phyloP scores from a whole-genome alignment of 1,140 invertebrate genomes.

The Antheraea pernyi region DNA sequence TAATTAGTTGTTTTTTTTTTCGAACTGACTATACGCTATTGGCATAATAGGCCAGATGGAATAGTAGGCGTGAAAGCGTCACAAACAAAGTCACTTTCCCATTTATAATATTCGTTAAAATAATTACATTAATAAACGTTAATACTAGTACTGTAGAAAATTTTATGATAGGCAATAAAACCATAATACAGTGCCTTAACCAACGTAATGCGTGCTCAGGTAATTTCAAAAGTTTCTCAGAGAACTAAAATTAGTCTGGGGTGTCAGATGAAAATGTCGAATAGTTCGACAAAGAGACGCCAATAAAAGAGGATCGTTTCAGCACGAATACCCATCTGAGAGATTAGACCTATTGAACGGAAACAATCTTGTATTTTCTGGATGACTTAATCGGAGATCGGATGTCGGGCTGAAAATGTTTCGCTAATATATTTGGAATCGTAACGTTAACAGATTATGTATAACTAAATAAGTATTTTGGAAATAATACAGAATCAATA shows the following conservation, averaged over 20 bases:
- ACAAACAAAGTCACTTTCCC: too few relatives aligned
- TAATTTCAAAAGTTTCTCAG: conserved; percentile 18
- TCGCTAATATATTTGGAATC: conserved; percentile 14
- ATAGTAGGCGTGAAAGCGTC: too few relatives aligned
- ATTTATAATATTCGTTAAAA: too few relatives aligned
- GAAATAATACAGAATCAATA: too few relatives aligned
- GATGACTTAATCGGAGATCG: conserved; percentile 56
- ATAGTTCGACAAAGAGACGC: conserved; percentile 61
- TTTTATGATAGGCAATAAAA: not conserved
- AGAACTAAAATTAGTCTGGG: conserved; percentile 28
- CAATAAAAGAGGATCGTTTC: conserved; percentile 72
- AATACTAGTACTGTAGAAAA: too few relatives aligned
- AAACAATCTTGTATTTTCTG: conserved; percentile 75
- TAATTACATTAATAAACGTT: too few relatives aligned
- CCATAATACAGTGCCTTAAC: not conserved
- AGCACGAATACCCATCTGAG: conserved; percentile 71
- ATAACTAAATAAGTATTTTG: not conserved
- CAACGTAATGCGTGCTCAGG: not conserved
- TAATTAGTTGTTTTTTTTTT: too few relatives aligned
- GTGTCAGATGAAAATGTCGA: conserved; percentile 45
- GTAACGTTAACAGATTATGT: not conserved
- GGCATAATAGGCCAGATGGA: too few relatives aligned
- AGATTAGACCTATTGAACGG: conserved; percentile 73
- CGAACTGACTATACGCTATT: too few relatives aligned
- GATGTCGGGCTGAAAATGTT: conserved; percentile 52